Evolutionary conservation across 1,140 invertebrate species (phyloP).

Genomic region (Cotesia chilonis): DNA sequence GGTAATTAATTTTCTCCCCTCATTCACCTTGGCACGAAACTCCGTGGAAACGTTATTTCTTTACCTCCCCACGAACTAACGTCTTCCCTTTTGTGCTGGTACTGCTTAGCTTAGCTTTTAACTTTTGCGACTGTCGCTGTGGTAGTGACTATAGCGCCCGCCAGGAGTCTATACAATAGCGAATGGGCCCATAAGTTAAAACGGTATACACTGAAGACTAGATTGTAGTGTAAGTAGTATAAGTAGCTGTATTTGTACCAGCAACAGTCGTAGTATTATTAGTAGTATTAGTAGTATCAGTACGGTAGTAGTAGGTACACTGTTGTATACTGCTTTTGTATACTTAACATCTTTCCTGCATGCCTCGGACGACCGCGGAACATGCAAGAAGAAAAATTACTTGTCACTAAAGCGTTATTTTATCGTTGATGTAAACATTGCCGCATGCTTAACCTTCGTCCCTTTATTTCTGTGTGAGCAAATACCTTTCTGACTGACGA

Average conservation of each 20-base stretch:
- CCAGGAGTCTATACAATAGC: neutral
- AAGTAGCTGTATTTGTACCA: too few species aligned
- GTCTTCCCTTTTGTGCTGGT: conserved; percentile 20
- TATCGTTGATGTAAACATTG: conserved; percentile 32
- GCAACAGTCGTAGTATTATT: too few species aligned
- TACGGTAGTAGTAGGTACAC: neutral
- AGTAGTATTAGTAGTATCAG: too few species aligned
- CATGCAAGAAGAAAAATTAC: conserved; percentile 39
- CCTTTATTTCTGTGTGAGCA: conserved; percentile 9
- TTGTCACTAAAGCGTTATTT: conserved; percentile 33
- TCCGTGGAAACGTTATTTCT: conserved; percentile 1
- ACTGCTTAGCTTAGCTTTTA: conserved; percentile 5
- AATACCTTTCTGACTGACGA: conserved; percentile 16
- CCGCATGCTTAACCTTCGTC: conserved; percentile 11
- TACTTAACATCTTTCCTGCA: neutral
- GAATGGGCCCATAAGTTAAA: neutral
- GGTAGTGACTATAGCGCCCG: too few species aligned
- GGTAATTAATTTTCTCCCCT: conserved; percentile 43
- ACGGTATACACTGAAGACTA: too few species aligned
- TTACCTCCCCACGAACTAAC: neutral
- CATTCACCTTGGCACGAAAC: conserved; percentile 19
- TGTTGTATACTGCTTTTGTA: neutral
- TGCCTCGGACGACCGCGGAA: conserved; percentile 19
- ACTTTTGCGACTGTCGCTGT: neutral
- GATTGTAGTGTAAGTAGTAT: too few species aligned